Evolutionary conservation across 2,888 invertebrate genomes (phyloP), one percentile per base, ranked within the genome.

Genomic region (Saturnia japonica): DNA sequence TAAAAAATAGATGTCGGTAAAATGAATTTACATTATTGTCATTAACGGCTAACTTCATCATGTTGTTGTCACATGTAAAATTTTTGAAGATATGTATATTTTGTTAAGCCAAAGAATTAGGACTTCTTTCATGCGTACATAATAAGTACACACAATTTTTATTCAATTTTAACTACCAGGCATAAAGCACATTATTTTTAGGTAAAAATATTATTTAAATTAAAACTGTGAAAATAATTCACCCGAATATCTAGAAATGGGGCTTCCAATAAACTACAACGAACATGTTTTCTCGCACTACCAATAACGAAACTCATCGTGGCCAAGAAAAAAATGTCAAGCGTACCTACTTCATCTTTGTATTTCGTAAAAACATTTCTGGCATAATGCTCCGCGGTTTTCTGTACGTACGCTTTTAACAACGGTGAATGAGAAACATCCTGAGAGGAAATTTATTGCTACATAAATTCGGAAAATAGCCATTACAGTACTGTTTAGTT

Each of bases 361-460:
- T 34, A 8, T 34, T 64, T 64, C 40, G 34, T 40, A 9, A 64
- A 64, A 19, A 64, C 64, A n/a, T 64, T 64, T 64, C 40, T 64
- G 4, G 64, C 7, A 34, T 64, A 64, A 40, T 64, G 9, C n/a
- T 40, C 16, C 1, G 40, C 40, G 64, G 34, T 40, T 40, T 34
- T 64, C 34, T 11, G 57, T 57, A 57, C 25, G 22, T 40, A 40
- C 64, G 64, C 40, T 64, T 64, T 64, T 64, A 64, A 64, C 64
- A 64, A 64, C 40, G n/a, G 9, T 7, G 34, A 40, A 64, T n/a
- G 64, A 64, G 64, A 64, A 64, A 64, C 19, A 64, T 64, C 40
- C 40, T 62, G 64, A 64, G 19, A 19, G n/a, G 64, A 64, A 64
- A n/a, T 64, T 64, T 40, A 40, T 64, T 64, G 64, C 40, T 40